These are phyloP conservation scores for Budorcas taxicolor DNA, from an alignment of 2,113 vertebrate genomes.

Conservation along the genomic window DNA sequence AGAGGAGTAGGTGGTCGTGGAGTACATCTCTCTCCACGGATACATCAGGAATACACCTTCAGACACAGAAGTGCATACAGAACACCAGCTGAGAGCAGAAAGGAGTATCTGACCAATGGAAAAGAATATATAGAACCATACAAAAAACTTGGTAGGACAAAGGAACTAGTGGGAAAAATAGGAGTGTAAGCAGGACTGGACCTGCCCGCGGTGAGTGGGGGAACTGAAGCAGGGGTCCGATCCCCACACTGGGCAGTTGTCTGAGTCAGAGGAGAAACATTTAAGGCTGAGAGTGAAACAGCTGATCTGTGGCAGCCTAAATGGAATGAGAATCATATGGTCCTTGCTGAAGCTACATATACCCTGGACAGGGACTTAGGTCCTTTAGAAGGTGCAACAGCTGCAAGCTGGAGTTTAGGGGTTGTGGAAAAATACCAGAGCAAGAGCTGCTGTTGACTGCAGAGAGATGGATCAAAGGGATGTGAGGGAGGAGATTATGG, in stretches of 20 bases:
- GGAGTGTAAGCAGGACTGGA: background rate
- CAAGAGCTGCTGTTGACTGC: too few relatives aligned
- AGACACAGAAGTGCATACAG: background rate
- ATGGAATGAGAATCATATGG: background rate
- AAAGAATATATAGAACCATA: background rate
- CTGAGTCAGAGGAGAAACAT: background rate
- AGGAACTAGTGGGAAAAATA: background rate
- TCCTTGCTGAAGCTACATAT: background rate
- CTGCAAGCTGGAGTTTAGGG: background rate
- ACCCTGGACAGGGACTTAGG: background rate
- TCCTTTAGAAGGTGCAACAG: background rate
- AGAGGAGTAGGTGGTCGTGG: background rate
- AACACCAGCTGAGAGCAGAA: background rate
- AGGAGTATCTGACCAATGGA: background rate
- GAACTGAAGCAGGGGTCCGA: background rate
- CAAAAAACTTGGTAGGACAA: background rate
- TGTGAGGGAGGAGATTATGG: too few relatives aligned
- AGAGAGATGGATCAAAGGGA: too few relatives aligned
- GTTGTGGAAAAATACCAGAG: background rate
- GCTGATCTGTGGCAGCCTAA: background rate
- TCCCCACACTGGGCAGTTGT: background rate
- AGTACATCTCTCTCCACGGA: background rate
- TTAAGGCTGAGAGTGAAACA: background rate
- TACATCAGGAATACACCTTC: background rate
- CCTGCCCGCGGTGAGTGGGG: fast-evolving